Evolutionary conservation across 2,797 vertebrate genomes (phyloP).

Genomic region (Sylvia borin): DNA sequence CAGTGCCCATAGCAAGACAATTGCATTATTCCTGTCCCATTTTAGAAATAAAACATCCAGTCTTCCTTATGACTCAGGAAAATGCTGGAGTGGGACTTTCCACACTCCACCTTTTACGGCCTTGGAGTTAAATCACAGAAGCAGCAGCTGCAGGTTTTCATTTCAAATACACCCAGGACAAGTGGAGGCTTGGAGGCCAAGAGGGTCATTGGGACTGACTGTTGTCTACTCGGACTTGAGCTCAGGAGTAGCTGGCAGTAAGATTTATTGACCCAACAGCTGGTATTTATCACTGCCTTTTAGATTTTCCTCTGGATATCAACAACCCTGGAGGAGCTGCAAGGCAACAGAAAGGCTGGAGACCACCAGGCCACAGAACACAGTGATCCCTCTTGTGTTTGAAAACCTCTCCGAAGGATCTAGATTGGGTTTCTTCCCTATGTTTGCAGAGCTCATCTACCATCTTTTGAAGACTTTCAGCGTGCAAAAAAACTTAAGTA

Average conservation of each 20-base stretch:
- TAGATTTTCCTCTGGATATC: not conserved
- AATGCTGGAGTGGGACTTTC: not conserved
- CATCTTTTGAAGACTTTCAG: not conserved
- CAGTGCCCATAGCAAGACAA: not conserved
- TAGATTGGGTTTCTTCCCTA: fast-evolving
- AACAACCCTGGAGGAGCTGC: not conserved
- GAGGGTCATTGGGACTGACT: not conserved
- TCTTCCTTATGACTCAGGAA: not conserved
- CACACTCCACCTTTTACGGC: not conserved
- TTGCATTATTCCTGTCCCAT: not conserved
- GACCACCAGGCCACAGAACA: not conserved
- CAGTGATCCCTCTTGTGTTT: not conserved
- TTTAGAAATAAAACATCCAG: not conserved
- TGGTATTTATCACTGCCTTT: not conserved
- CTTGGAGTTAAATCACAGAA: not conserved
- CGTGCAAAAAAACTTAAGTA: not conserved
- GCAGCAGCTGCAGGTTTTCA: not conserved
- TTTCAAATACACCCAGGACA: not conserved
- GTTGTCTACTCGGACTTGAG: not conserved
- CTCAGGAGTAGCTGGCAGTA: not conserved
- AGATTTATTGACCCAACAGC: not conserved
- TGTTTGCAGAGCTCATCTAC: not conserved
- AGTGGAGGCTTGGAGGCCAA: not conserved
- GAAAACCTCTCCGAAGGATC: not conserved
- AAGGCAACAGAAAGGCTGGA: not conserved